phyloP scores from a whole-genome alignment of 30 jellyfish, hydroid and myxozoan species.

The Nemopilema nomurai region DNA sequence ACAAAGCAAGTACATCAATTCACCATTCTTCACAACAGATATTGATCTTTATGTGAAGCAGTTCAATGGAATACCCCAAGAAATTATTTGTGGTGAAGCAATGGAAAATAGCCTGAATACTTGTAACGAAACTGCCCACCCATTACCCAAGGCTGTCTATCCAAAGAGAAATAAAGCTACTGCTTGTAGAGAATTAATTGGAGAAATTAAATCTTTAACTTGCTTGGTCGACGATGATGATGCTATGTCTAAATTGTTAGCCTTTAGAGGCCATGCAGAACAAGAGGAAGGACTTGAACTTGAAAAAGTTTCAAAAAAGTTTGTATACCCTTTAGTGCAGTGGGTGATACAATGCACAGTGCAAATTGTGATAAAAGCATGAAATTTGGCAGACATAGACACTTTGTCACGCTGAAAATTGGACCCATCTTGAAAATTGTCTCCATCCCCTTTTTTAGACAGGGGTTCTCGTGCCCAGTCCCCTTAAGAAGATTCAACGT shows the following conservation, averaged over 20 bases:
- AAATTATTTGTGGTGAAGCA: background rate
- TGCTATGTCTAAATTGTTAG: conserved; percentile 4
- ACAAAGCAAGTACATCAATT: background rate
- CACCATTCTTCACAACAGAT: background rate
- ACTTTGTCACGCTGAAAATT: background rate
- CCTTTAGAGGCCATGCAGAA: conserved; percentile 8
- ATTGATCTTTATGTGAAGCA: background rate
- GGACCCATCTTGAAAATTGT: background rate
- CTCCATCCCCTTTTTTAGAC: background rate
- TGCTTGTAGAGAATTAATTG: conserved; percentile 11
- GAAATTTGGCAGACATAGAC: background rate
- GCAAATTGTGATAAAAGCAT: background rate
- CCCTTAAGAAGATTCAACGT: background rate
- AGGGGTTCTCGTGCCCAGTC: background rate
- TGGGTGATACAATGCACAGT: background rate
- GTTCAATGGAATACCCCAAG: background rate
- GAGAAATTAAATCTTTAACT: background rate
- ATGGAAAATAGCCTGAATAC: background rate
- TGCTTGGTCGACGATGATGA: conserved; percentile 13
- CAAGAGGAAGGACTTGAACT: conserved; percentile 20
- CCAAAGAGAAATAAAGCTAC: conserved; percentile 13
- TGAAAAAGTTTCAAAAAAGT: background rate
- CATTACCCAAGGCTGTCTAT: background rate
- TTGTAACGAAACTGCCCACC: conserved; percentile 4
- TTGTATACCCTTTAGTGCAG: too few species aligned